Conservation (phyloP, 2,888 invertebrate species). For the Ellobium chinense region DNA sequence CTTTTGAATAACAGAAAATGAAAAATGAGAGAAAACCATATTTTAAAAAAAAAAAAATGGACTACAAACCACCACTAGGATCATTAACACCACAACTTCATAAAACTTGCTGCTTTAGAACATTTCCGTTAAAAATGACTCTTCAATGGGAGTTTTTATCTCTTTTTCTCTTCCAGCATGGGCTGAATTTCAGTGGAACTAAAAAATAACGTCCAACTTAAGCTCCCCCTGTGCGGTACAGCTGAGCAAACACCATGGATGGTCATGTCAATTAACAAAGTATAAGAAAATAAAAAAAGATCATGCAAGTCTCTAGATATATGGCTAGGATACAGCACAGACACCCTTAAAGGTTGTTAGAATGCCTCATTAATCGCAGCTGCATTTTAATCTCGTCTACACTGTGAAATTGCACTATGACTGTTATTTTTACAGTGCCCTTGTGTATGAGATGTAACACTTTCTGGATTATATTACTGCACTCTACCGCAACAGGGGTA, state of each 20-base stretch:
- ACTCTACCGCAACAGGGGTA: conserved; percentile 19
- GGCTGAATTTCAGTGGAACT: no score
- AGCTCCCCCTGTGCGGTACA: conserved; percentile 45
- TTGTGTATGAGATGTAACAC: no score
- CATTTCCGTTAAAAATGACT: no score
- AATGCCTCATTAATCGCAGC: not conserved
- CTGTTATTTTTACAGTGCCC: no score
- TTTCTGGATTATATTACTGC: no score
- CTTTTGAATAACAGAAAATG: not conserved
- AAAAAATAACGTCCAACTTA: conserved; percentile 37
- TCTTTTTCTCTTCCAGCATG: no score
- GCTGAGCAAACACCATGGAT: conserved; percentile 40
- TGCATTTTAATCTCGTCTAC: no score
- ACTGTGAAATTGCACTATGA: no score
- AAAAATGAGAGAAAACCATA: not conserved
- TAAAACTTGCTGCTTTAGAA: no score
- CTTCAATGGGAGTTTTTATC: no score
- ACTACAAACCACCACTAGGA: no score
- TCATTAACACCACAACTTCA: no score
- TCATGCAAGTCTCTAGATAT: not conserved
- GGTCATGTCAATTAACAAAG: conserved; percentile 39
- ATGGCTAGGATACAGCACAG: not conserved
- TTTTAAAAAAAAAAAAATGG: not conserved
- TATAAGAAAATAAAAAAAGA: not conserved
- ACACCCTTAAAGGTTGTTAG: not conserved